Base-by-base conservation (phyloP, 2,797 vertebrate species). In the Hirundo rustica region DNA sequence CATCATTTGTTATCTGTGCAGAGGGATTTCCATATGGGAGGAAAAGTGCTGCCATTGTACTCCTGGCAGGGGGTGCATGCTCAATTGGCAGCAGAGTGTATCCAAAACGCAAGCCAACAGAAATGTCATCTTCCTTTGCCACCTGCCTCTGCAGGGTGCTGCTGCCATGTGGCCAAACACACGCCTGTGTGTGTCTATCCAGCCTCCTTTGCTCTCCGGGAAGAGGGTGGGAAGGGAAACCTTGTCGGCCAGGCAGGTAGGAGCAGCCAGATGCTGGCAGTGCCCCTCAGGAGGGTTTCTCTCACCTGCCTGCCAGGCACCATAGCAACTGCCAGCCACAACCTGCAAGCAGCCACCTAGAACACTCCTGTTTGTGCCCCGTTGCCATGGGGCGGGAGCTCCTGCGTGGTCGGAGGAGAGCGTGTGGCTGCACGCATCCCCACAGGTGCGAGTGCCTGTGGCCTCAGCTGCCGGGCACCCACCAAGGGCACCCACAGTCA, bases 201-300 rank as follows among this genome's bases (percentile, higher is more conserved):
- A 64, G 42, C 78, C 77, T 93, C 75, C 71, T 64, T 85, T 62
- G 88, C 55, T 47, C 40, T 29, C 82, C 77, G 45, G 66, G 30
- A 18, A 42, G 23, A 26, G 9, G 66, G 57, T 78, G 89, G 90
- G 93, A 93, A 84, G 61, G 53, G 45, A 71, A 47, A 65, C 7
- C 78, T 96, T 75, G 67, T 3, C 0, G 92, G 73, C 72, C 95
- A 96, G 65, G 80, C 1, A 1, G 65, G 62, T 50, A 77, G 85
- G 74, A 95, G 78, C 86, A 98, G 97, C 95, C 80, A 96, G 95
- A 88, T 97, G 97, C 96, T 96, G 96, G 92, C 97, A 96, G 85
- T 76, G 88, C 97, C 98, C 98, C 96, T 97, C 95, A 95, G 97
- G 91, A 98, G 97, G 97, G 94, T 91, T 98, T 97, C 97, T 98